These are phyloP conservation scores for Pterophyllum scalare DNA, from an alignment of 2,113 vertebrate genomes.

Conservation along the genomic window DNA sequence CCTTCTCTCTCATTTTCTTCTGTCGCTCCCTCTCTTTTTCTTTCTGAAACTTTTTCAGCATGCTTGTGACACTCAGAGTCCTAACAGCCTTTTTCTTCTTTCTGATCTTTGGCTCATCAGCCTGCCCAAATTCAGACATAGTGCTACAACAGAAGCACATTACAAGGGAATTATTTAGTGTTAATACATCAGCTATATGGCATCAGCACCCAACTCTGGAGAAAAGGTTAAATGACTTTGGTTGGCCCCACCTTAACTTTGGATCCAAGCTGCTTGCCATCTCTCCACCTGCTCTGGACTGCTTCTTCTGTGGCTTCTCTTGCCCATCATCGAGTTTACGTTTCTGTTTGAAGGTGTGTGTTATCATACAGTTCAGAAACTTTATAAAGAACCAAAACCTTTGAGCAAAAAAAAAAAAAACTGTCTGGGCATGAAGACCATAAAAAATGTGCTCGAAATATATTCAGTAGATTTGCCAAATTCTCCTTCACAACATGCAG, in stretches of 20 bases:
- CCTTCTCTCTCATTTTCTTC: conserved; percentile 62
- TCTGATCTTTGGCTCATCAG: conserved; percentile 70
- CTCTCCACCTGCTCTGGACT: conserved; percentile 80
- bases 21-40: conserved; percentile 85
- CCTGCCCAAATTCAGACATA: conserved; percentile 61
- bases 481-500: neutral
- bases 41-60: conserved; percentile 92
- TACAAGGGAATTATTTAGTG: neutral
- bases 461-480: neutral
- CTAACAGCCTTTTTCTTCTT: conserved; percentile 86
- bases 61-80: conserved; percentile 86
- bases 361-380: neutral
- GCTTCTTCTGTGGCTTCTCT: conserved; percentile 85
- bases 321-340: conserved; percentile 85
- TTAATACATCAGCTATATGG: neutral
- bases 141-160: conserved; percentile 47
- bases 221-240: neutral
- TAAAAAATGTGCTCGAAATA: neutral
- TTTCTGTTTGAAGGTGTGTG: conserved; percentile 76
- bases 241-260: conserved; percentile 83
- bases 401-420: neutral
- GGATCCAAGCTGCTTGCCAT: conserved; percentile 80
- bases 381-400: neutral
- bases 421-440: neutral
- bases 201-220: neutral